Conservation (phyloP, 64 coral and sea anemone species). For the Stichodactyla helianthus region DNA sequence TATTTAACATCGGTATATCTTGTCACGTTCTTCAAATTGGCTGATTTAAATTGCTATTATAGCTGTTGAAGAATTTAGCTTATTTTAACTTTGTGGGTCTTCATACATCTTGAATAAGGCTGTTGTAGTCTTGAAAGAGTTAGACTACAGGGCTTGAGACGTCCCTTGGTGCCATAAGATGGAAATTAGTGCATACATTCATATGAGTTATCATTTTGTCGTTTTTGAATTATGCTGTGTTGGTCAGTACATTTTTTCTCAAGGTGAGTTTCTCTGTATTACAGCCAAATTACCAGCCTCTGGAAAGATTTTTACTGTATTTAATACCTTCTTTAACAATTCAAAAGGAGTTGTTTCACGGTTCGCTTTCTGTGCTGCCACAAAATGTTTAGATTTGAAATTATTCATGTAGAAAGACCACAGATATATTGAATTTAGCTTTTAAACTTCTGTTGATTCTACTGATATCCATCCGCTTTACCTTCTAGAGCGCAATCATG, state of each 20-base stretch:
- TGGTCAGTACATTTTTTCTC: not conserved
- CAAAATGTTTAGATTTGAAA: conserved; percentile 8
- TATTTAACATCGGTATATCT: conserved; percentile 2
- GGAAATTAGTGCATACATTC: not conserved
- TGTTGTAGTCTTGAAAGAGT: not conserved
- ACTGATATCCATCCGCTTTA: not conserved
- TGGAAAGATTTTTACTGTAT: not conserved
- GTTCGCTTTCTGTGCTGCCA: not conserved
- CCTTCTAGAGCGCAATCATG: not conserved
- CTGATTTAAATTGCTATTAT: not conserved
- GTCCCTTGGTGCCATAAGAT: not conserved
- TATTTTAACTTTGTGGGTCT: not conserved
- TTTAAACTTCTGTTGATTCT: not conserved
- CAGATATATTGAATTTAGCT: not conserved
- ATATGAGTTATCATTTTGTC: not conserved
- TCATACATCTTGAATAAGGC: not conserved
- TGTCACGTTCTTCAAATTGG: not conserved
- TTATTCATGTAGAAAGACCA: conserved; percentile 7
- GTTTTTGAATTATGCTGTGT: not conserved
- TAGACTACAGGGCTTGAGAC: not conserved
- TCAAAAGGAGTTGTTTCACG: not conserved
- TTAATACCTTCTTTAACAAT: not conserved
- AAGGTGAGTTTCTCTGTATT: not conserved
- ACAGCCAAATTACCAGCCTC: not conserved
- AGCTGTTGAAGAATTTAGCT: not conserved